Evolutionary conservation across 2,113 vertebrate species (phyloP), one percentile per base, ranked within the genome.

Genomic region (Potamarius usumacintae): DNA sequence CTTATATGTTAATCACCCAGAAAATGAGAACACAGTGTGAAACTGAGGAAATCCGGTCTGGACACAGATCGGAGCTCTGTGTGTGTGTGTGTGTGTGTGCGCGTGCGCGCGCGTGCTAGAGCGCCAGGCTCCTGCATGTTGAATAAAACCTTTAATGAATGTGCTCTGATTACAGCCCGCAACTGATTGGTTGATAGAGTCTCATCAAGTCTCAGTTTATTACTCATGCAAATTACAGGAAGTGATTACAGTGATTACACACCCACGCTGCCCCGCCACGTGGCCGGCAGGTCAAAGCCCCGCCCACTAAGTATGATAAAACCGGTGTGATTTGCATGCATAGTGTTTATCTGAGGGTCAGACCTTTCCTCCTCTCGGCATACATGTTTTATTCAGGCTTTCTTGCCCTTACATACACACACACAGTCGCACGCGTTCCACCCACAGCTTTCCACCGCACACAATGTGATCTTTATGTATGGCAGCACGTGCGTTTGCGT

Each of bases 211-310:
- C 79, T 88, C 69, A 85, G 88, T 50, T 74, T 77, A 55, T 79
- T 84, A 81, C 57, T 65, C 48, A 86, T 85, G 86, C 34, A 79
- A 88, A 85, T 9, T 82, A 74, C 48, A 57, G 88, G 79, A 88
- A 81, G 85, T 25, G 69, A 74, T 78, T 82, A 88, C 80, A 80
- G 79, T 22, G 67, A 74, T 79, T 82, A 88, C 85, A 89, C 79
- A 20, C 42, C 42, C 62, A 65, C 67, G 30, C 30, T 58, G 55
- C 78, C 10, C 78, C 18, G 27, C 14, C 79, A 81, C 17, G 27
- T 78, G 82, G 65, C 63, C 50, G 50, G 9, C 20, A 69, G 83
- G 55, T 74, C 7, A 86, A 65, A 80, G 62, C 63, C 82, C 82
- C 50, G 27, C 62, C 62, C 82, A 83, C 82, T 69, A 27, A 53